A percentile compares a stretch with the other conserved stretches of the same genome.
Evolutionary conservation across 2,888 invertebrate species (phyloP).

Genomic region (Diarsia mendica): DNA sequence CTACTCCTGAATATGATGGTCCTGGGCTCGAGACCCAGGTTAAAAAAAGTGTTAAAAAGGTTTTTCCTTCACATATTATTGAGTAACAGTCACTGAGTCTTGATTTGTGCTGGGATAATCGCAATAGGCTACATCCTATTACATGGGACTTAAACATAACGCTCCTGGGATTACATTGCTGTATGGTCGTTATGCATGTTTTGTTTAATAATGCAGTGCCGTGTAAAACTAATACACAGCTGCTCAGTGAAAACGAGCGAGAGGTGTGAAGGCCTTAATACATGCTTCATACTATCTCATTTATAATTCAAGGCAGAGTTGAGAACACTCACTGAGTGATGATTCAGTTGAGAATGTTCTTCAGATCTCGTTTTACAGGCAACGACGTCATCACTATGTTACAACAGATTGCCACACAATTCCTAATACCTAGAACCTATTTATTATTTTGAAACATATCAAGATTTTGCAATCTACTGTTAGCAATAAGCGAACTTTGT

Average conservation of each 20-base stretch:
- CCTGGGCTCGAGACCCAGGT: not conserved
- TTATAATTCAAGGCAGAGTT: constrained; percentile 59
- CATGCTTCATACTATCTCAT: constrained; percentile 47
- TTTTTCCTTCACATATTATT: not conserved
- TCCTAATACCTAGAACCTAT: constrained; percentile 47
- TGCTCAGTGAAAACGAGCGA: constrained; percentile 23
- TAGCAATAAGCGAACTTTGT: constrained; percentile 31
- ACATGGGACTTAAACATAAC: not conserved
- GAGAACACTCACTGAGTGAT: constrained; percentile 55
- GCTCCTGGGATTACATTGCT: not conserved
- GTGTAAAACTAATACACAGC: not conserved
- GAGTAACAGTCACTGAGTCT: not conserved
- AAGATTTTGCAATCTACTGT: constrained; percentile 51
- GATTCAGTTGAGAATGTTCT: constrained; percentile 43
- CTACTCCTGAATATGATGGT: not conserved
- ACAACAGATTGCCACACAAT: constrained; percentile 32
- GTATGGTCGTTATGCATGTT: not conserved
- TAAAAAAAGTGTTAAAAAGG: not conserved
- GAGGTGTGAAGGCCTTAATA: constrained; percentile 53
- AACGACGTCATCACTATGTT: constrained; percentile 11
- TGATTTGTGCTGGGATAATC: not conserved
- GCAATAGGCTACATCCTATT: not conserved
- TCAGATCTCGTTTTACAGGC: constrained; percentile 18
- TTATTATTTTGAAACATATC: constrained; percentile 54
- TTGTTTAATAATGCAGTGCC: not conserved